Conservation (phyloP, 2,113 vertebrate species). For the Passer domesticus region DNA sequence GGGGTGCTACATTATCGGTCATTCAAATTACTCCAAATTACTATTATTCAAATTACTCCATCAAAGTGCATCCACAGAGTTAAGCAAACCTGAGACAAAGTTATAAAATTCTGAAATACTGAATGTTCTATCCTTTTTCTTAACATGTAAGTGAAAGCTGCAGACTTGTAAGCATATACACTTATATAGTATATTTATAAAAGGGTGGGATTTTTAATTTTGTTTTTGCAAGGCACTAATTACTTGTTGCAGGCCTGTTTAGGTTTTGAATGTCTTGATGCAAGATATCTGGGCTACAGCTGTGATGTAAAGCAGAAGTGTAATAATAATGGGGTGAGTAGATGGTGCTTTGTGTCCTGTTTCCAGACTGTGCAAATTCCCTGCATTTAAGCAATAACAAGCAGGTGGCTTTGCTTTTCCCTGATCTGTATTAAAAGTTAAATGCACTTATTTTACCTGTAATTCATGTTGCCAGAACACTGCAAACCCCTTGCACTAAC, state of each 20-base stretch:
- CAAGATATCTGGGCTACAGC: constrained; percentile 71
- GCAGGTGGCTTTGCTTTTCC: neutral
- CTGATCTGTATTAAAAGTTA: neutral
- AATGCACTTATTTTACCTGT: neutral
- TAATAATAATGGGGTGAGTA: constrained; percentile 77
- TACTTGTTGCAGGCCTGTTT: constrained; percentile 76
- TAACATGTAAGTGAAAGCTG: neutral
- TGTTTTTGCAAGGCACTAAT: neutral
- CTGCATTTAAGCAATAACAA: neutral
- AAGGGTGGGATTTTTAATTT: neutral
- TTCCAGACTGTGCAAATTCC: neutral
- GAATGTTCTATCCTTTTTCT: neutral
- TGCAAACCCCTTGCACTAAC: neutral
- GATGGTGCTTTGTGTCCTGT: neutral
- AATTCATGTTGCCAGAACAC: neutral
- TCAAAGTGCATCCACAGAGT: neutral
- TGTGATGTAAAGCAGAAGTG: constrained; percentile 79
- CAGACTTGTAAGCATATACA: neutral
- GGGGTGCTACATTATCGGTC: neutral
- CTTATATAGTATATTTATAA: neutral
- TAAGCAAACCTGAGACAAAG: neutral
- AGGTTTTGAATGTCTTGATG: constrained; percentile 78
- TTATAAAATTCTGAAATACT: neutral
- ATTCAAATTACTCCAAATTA: neutral
- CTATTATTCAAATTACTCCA: neutral